Base-by-base conservation (phyloP, 2,888 invertebrate genomes). In the Chironomus tentans region DNA sequence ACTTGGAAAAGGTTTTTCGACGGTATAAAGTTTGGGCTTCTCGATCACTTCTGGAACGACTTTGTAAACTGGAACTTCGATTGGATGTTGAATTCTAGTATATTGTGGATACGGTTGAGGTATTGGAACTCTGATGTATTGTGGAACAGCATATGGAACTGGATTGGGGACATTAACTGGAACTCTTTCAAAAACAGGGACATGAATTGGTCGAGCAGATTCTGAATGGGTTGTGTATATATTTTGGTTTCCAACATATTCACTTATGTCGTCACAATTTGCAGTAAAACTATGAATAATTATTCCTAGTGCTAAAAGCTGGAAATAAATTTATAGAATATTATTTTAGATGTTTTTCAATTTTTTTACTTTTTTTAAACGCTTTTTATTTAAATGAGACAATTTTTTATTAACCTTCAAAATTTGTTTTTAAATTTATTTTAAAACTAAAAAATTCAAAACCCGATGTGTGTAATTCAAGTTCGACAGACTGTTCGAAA, bases 131-230 rank as follows among this genome's bases (percentile, higher is more conserved):
- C 48, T 70, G 12, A 50, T 21, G 38, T 69, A 87, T 82, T 89
- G 88, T 47, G 89, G 91, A 18, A 91, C 90, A 6, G 90, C 88
- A 0, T 91, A 88, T 0, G 90, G 89, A 22, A 91, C 88, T 0
- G 91, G 90, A 80, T 91, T 91, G 0, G 91, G 91, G 70, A 91
- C 87, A n/a, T 91, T 89, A 13, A 91, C 87, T 0, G 90, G 91
- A 78, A 90, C 86, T 84, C 90, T 91, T 84, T 91, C 90, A 77
- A 90, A 87, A 77, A 91, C 89, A 4, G 89, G 90, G 70, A 90
- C 88, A 68, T 90, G 90, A 79, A 90, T 88, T 1, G 89, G 90
- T 81, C 90, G 89, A 0, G 89, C 88, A 82, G 89, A 87, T 80
- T 91, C 91, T 46, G 90, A 85, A 81, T 90, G 89, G 10, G 90